Conservation (phyloP, 2,797 vertebrate species). For the Microhierax caerulescens region DNA sequence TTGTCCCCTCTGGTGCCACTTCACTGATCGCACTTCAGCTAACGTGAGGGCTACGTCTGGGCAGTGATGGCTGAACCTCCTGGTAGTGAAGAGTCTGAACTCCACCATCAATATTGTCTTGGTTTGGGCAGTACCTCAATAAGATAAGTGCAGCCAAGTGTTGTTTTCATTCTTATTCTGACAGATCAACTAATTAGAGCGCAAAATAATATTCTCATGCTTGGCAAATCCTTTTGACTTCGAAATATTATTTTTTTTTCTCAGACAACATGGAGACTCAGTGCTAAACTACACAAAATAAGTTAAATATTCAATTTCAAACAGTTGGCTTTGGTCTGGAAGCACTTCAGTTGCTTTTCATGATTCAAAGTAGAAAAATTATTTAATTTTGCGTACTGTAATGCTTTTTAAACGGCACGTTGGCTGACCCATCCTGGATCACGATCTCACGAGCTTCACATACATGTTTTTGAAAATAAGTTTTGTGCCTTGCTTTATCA, state of each 20-base stretch:
- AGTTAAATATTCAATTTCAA: conserved; percentile 28
- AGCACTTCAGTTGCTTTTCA: background rate
- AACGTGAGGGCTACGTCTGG: background rate
- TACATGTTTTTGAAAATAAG: conserved; percentile 23
- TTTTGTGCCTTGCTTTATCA: conserved; percentile 8
- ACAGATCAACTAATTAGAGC: conserved; percentile 1
- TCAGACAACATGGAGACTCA: background rate
- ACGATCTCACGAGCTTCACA: background rate
- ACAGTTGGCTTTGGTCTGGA: background rate
- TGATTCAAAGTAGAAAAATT: conserved; percentile 9
- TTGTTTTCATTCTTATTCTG: background rate
- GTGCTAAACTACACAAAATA: background rate
- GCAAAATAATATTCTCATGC: conserved; percentile 9
- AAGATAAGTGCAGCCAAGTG: background rate
- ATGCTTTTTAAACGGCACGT: background rate
- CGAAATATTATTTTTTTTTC: background rate
- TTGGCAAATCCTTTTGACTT: background rate
- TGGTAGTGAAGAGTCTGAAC: background rate
- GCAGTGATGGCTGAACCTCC: background rate
- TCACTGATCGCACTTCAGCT: background rate
- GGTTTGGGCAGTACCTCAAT: background rate
- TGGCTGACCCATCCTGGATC: conserved; percentile 21
- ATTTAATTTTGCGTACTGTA: background rate
- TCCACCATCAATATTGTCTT: background rate
- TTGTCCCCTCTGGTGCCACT: background rate